These are phyloP conservation scores for Etia nguti DNA, from an alignment of 2,113 vertebrate species.

Conservation along the genomic window DNA sequence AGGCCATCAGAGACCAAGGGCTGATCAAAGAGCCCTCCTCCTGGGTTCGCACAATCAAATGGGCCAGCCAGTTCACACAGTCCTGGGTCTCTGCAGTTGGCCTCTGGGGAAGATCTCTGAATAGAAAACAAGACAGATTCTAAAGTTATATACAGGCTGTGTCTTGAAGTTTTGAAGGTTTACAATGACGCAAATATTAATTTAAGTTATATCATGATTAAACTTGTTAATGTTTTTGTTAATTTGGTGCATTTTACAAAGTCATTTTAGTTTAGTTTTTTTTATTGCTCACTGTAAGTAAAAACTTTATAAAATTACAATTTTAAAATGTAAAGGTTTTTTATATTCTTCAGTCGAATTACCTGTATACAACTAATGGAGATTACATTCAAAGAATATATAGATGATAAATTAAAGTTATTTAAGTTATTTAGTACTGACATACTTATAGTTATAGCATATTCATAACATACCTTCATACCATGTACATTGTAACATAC, in stretches of 20 bases:
- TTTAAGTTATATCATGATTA: background rate
- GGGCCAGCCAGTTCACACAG: conserved; percentile 82
- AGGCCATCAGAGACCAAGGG: conserved; percentile 82
- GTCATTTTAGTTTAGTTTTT: background rate
- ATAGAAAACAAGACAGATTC: background rate
- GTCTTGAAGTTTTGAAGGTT: background rate
- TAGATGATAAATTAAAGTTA: background rate
- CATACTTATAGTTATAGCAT: too few relatives aligned
- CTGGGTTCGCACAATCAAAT: conserved; percentile 81
- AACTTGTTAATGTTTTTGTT: background rate
- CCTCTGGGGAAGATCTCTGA: conserved; percentile 84
- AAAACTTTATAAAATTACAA: background rate
- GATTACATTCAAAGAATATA: background rate
- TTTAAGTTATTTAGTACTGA: background rate
- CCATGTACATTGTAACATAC: too few relatives aligned
- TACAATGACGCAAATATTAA: background rate
- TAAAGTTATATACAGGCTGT: background rate
- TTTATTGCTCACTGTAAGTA: background rate
- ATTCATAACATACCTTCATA: too few relatives aligned
- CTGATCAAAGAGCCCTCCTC: conserved; percentile 82
- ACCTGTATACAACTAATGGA: background rate
- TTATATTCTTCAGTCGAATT: background rate
- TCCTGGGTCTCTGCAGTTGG: conserved; percentile 77
- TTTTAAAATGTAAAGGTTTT: background rate
- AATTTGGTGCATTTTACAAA: background rate